phyloP scores from a whole-genome alignment of 2,797 vertebrate genomes.

The Micromesistius poutassou region DNA sequence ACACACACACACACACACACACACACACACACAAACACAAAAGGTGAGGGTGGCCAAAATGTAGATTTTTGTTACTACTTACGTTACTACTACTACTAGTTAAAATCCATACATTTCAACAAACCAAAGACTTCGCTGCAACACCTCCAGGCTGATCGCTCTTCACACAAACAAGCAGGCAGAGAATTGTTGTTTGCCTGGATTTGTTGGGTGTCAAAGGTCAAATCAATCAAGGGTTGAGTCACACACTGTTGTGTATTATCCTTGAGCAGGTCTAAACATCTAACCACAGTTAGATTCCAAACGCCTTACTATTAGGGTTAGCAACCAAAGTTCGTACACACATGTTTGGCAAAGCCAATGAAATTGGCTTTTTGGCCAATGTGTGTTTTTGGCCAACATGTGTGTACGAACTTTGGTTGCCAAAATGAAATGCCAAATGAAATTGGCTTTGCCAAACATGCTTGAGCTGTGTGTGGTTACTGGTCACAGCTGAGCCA shows the following conservation, averaged over 20 bases:
- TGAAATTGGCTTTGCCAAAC: no score
- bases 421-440: no score
- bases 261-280: slow-evolving; percentile 12
- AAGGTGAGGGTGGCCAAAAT: slow-evolving; percentile 2
- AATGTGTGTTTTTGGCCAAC: no score
- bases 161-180: slow-evolving; percentile 27
- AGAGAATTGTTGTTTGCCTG: neutral
- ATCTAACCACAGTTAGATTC: neutral
- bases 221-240: slow-evolving; percentile 13
- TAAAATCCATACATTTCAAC: slow-evolving; percentile 3
- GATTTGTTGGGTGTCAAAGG: slow-evolving; percentile 5
- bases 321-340: neutral
- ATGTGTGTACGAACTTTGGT: no score
- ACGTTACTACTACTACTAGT: no score
- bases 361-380: no score
- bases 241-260: slow-evolving; percentile 11
- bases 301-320: neutral
- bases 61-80: slow-evolving; percentile 30
- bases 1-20: no score
- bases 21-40: no score
- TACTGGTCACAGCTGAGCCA: neutral
- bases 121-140: neutral
- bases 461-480: no score
- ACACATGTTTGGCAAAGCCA: neutral
- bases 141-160: slow-evolving; percentile 12